Evolutionary conservation across 2,888 invertebrate genomes (phyloP).

Genomic region (Ommatoiulus sabulosus): DNA sequence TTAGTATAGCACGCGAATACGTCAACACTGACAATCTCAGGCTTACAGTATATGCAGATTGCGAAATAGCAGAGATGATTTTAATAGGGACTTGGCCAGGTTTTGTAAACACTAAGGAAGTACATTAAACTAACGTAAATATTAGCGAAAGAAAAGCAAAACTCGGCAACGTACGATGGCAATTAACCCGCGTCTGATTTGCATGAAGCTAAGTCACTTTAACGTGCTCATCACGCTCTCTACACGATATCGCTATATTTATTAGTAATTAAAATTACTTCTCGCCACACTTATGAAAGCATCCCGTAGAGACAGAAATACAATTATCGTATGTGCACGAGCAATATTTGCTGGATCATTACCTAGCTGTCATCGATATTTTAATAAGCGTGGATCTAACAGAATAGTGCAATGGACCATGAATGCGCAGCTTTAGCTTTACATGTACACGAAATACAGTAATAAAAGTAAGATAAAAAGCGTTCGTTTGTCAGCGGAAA

Average conservation of each 20-base stretch:
- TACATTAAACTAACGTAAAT: background rate
- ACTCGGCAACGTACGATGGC: background rate
- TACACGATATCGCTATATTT: background rate
- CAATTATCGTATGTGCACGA: no score
- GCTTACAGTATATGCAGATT: background rate
- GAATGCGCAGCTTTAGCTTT: no score
- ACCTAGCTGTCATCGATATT: no score
- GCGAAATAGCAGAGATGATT: background rate
- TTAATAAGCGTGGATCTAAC: no score
- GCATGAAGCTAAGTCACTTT: background rate
- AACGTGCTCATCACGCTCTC: background rate
- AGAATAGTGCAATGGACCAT: no score
- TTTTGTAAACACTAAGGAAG: background rate
- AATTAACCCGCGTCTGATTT: slow-evolving; percentile 2
- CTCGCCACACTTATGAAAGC: background rate
- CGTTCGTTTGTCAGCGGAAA: no score
- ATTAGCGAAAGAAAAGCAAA: background rate
- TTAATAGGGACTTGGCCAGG: background rate
- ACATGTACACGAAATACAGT: no score
- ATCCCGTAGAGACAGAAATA: no score
- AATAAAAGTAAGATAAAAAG: no score
- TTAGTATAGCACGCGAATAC: background rate
- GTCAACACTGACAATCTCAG: background rate
- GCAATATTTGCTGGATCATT: no score
- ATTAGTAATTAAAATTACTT: slow-evolving; percentile 9